Percentiles rank a stretch among this genome's conserved stretches.
These are phyloP conservation scores for Vanessa tameamea DNA, from an alignment of 1,140 invertebrate genomes.

Conservation along the genomic window DNA sequence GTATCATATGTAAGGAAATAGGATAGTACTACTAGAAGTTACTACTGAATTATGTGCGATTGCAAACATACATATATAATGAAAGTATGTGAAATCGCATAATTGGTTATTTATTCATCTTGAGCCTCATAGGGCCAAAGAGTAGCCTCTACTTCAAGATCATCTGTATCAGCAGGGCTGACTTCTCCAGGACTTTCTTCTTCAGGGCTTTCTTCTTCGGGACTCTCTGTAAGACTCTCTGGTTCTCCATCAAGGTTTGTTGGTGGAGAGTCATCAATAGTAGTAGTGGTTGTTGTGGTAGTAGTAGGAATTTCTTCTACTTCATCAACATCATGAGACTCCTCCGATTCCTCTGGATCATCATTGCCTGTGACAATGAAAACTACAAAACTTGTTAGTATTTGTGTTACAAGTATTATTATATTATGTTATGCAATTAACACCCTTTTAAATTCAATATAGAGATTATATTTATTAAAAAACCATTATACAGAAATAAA, in stretches of 20 bases:
- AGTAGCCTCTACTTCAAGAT: slow-evolving; percentile 28
- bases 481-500: not conserved
- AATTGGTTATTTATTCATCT: slow-evolving; percentile 10
- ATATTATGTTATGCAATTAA: not conserved
- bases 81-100: not conserved
- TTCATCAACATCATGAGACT: slow-evolving; percentile 35
- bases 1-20: not conserved
- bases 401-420: not conserved
- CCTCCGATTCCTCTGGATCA: slow-evolving; percentile 33
- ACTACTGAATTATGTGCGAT: slow-evolving; percentile 1
- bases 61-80: slow-evolving; percentile 6
- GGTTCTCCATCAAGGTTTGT: slow-evolving; percentile 20
- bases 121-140: slow-evolving; percentile 27
- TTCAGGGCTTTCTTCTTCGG: not conserved
- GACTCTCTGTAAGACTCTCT: slow-evolving; percentile 27
- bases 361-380: slow-evolving; percentile 37
- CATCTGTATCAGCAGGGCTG: slow-evolving; percentile 14
- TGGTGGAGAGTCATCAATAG: slow-evolving; percentile 17
- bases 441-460: no score
- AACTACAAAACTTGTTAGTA: slow-evolving; percentile 8
- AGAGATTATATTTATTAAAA: no score
- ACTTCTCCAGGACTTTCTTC: slow-evolving; percentile 14
- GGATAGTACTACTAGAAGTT: not conserved
- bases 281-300: not conserved
- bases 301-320: slow-evolving; percentile 30